Conservation (phyloP, 2,888 invertebrate species). For the Chamaedrilus cognettii region DNA sequence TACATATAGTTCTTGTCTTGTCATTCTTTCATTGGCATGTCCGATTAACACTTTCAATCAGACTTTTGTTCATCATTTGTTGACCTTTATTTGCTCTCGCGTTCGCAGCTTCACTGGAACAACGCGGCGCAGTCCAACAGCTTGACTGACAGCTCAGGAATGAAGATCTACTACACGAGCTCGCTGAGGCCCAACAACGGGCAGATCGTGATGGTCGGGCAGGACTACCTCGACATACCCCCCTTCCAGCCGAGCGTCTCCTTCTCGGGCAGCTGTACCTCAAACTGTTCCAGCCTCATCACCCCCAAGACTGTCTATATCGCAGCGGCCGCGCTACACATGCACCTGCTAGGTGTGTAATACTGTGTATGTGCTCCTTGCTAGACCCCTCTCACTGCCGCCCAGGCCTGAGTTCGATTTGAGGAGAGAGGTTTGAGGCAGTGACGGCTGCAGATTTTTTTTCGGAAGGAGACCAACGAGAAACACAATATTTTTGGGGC, state of each 20-base stretch:
- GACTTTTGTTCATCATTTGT: too few species aligned
- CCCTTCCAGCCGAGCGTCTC: background rate
- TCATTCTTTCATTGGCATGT: too few species aligned
- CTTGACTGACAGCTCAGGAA: constrained; percentile 19
- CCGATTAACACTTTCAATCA: too few species aligned
- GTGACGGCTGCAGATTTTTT: too few species aligned
- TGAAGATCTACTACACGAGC: constrained; percentile 15
- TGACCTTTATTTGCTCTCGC: too few species aligned
- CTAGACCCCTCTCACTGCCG: too few species aligned
- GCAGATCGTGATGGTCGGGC: background rate
- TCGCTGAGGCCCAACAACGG: constrained; percentile 18
- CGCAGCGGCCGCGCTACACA: constrained; percentile 4
- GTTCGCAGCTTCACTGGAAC: constrained; percentile 30
- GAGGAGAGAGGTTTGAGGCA: too few species aligned
- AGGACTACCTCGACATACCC: constrained; percentile 3
- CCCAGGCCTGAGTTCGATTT: too few species aligned
- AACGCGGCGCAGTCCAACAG: constrained; percentile 2
- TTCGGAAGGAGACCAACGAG: too few species aligned
- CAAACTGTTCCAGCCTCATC: background rate
- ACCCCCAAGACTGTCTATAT: background rate
- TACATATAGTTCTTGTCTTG: too few species aligned
- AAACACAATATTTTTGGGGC: too few species aligned
- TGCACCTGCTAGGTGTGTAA: constrained; percentile 23
- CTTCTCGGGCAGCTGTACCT: constrained; percentile 1
- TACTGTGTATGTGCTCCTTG: too few species aligned